Conservation (phyloP, 2,888 invertebrate genomes). For the Drosophila eohydei region DNA sequence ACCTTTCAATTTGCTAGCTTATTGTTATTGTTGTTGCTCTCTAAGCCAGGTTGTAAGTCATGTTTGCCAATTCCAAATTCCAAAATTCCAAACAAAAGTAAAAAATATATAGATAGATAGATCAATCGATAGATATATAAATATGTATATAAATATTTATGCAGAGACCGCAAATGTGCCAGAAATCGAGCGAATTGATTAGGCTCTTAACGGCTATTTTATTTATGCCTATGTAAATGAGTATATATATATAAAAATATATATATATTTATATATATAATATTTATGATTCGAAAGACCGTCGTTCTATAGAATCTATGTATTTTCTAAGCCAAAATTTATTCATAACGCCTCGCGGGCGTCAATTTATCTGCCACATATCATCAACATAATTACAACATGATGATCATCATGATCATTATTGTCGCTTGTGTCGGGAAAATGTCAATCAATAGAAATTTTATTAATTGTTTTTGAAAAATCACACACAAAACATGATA, state of each 20-base stretch:
- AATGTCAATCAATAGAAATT: constrained; percentile 71
- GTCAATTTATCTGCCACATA: constrained; percentile 70
- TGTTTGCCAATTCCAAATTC: constrained; percentile 24
- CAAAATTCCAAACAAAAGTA: constrained; percentile 9
- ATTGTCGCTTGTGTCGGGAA: constrained; percentile 1
- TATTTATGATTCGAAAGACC: constrained; percentile 3
- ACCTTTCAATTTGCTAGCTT: constrained; percentile 22
- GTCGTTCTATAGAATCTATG: constrained; percentile 27
- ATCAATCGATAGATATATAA: constrained; percentile 1
- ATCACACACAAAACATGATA: constrained; percentile 36
- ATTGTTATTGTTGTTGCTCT: constrained; percentile 5
- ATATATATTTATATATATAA: constrained; percentile 26
- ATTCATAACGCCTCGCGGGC: constrained; percentile 66
- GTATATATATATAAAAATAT: not conserved
- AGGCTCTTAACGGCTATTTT: constrained; percentile 67
- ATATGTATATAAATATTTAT: constrained; percentile 39
- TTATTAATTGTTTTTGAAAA: constrained; percentile 60
- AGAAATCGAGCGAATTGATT: constrained; percentile 65
- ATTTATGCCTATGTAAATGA: constrained; percentile 46
- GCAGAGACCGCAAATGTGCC: constrained; percentile 46
- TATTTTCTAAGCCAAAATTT: constrained; percentile 57
- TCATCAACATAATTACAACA: constrained; percentile 52
- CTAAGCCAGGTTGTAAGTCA: constrained; percentile 27
- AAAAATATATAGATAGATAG: not conserved
- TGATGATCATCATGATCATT: constrained; percentile 47